These are phyloP conservation scores for Dysidea cf. avara DNA, from an alignment of 37 sponge, comb jelly and placozoan species.

Conservation along the genomic window DNA sequence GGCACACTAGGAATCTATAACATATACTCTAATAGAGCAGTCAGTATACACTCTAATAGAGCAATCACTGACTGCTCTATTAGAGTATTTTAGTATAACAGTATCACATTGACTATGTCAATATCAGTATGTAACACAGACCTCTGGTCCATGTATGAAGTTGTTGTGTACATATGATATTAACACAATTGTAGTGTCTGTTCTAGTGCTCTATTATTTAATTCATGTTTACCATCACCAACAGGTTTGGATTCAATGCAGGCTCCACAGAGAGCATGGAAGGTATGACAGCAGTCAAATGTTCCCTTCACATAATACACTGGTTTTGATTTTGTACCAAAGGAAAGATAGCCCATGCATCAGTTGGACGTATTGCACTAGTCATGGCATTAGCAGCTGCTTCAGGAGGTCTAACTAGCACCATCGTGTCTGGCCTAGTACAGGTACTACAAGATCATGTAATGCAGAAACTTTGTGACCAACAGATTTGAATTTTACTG, in stretches of 20 bases:
- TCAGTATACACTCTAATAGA: too few species aligned
- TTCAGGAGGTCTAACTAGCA: slow-evolving; percentile 57
- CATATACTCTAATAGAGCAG: too few species aligned
- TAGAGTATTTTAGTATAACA: too few species aligned
- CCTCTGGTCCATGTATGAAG: not conserved
- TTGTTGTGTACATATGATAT: not conserved
- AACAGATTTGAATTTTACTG: too few species aligned
- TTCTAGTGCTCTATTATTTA: too few species aligned
- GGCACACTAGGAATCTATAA: too few species aligned
- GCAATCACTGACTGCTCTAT: too few species aligned
- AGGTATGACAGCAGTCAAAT: slow-evolving; percentile 25
- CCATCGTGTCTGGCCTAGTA: slow-evolving; percentile 64
- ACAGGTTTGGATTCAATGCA: slow-evolving; percentile 88
- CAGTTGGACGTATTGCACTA: slow-evolving; percentile 82
- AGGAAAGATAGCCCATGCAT: slow-evolving; percentile 60
- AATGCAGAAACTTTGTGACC: too few species aligned
- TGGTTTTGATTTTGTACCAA: not conserved
- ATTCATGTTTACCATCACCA: too few species aligned
- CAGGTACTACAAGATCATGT: slow-evolving; percentile 59
- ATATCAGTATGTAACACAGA: too few species aligned
- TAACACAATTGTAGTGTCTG: not conserved
- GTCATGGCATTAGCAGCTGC: slow-evolving; percentile 76
- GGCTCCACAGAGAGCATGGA: slow-evolving; percentile 75
- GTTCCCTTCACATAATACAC: not conserved
- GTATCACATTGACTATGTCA: too few species aligned